Evolutionary conservation across 2,888 invertebrate species (phyloP).

Genomic region (Caenorhabditis uteleia): DNA sequence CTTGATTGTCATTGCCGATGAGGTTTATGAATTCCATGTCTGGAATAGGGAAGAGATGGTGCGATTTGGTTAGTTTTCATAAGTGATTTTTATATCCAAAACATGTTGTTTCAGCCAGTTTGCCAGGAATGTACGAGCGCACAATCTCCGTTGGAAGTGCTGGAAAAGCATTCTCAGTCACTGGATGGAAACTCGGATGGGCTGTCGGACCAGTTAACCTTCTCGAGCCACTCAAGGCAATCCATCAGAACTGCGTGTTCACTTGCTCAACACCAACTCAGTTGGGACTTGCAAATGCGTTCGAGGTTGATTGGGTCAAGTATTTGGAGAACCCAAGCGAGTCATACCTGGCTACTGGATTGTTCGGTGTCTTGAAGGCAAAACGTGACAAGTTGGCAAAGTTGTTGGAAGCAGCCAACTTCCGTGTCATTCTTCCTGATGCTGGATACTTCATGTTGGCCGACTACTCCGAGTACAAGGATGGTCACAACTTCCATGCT

Average conservation of each 20-base stretch:
- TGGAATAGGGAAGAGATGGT: constrained; percentile 83
- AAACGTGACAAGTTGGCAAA: constrained; percentile 84
- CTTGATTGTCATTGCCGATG: constrained; percentile 89
- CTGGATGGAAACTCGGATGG: constrained; percentile 96
- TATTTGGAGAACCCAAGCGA: constrained; percentile 23
- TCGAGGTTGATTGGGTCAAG: constrained; percentile 79
- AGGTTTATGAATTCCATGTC: constrained; percentile 97
- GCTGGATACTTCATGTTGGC: constrained; percentile 97
- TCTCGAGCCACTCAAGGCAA: constrained; percentile 80
- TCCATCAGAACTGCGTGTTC: constrained; percentile 93
- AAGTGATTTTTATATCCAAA: neutral
- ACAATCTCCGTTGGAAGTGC: constrained; percentile 96
- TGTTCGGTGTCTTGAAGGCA: constrained; percentile 78
- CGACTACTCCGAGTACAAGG: constrained; percentile 78
- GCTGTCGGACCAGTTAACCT: constrained; percentile 86
- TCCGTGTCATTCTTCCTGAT: constrained; percentile 82
- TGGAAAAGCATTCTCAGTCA: constrained; percentile 95
- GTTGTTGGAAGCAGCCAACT: constrained; percentile 73
- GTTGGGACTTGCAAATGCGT: constrained; percentile 87
- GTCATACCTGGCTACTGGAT: constrained; percentile 83
- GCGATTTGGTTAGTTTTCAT: constrained; percentile 79
- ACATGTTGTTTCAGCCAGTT: constrained; percentile 76
- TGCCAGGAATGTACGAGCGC: constrained; percentile 98
- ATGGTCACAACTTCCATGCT: neutral
- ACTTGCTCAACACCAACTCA: constrained; percentile 75